A percentile compares a stretch with the other conserved stretches of the same genome.
Conservation (phyloP, 2,797 vertebrate genomes). For the Melanotaenia pygmaea region DNA sequence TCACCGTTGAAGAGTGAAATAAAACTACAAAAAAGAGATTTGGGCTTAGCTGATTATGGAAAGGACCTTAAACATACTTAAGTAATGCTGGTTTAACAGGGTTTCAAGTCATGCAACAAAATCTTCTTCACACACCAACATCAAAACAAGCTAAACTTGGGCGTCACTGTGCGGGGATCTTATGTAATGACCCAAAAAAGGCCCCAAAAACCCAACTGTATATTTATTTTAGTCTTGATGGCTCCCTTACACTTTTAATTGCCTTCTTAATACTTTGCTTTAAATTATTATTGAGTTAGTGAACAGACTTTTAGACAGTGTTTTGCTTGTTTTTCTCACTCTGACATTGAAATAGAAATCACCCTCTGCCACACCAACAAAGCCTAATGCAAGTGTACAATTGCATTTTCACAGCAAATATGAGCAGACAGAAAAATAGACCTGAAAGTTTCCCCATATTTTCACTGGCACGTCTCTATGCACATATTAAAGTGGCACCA, state of each 20-base stretch:
- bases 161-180: not conserved
- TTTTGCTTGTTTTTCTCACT: slow-evolving; percentile 9
- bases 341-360: not conserved
- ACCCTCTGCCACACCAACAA: not conserved
- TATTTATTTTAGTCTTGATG: not conserved
- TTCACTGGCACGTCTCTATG: not conserved
- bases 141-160: not conserved
- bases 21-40: slow-evolving; percentile 17
- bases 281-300: not conserved
- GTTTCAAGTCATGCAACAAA: slow-evolving; percentile 29
- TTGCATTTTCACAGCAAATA: slow-evolving; percentile 22
- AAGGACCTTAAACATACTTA: slow-evolving; percentile 24
- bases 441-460: slow-evolving; percentile 1
- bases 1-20: slow-evolving; percentile 21
- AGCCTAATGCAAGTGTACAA: slow-evolving; percentile 9
- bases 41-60: slow-evolving; percentile 21
- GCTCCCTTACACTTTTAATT: not conserved
- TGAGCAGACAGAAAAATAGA: slow-evolving; percentile 11
- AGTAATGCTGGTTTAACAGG: slow-evolving; percentile 28
- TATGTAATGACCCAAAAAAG: not conserved
- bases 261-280: not conserved
- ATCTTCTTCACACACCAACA: slow-evolving; percentile 23
- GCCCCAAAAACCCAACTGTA: not conserved
- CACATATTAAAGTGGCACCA: not conserved
- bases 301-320: not conserved